Percentiles rank a stretch among this genome's conserved stretches.
These are phyloP conservation scores for Steinernema hermaphroditum DNA, from an alignment of 2,888 invertebrate species.

Conservation along the genomic window DNA sequence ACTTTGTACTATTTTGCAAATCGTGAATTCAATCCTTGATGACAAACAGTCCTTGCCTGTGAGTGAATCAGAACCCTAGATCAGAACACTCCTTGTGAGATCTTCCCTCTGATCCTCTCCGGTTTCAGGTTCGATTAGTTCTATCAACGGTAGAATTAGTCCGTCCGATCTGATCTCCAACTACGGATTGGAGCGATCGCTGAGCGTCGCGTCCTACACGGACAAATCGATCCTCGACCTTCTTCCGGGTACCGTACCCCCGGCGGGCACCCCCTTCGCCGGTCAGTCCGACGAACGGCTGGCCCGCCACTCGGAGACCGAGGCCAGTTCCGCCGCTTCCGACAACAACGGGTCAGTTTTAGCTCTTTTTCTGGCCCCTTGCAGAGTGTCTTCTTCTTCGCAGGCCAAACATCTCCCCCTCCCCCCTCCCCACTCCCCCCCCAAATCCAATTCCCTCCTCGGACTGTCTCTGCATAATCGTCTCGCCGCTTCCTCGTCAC, in stretches of 20 bases:
- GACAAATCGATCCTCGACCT: conserved; percentile 15
- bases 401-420: neutral
- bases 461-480: too few relatives aligned
- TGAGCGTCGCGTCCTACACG: conserved; percentile 34
- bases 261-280: conserved; percentile 11
- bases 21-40: too few relatives aligned
- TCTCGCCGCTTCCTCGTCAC: neutral
- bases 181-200: conserved; percentile 41
- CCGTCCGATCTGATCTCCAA: conserved; percentile 41
- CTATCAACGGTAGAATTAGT: conserved; percentile 41
- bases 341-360: conserved; percentile 16
- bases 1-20: too few relatives aligned
- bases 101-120: neutral
- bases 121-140: conserved; percentile 32
- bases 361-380: neutral
- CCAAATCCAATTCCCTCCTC: neutral
- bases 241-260: conserved; percentile 2
- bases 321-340: conserved; percentile 5
- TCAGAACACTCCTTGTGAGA: too few relatives aligned
- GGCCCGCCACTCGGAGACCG: conserved; percentile 7
- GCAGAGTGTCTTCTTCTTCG: too few relatives aligned
- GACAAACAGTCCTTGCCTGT: too few relatives aligned
- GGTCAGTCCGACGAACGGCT: conserved; percentile 20
- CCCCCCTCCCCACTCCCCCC: neutral
- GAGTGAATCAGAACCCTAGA: neutral